Evolutionary conservation across 2,888 invertebrate genomes (phyloP).

Genomic region (Neria commutata): DNA sequence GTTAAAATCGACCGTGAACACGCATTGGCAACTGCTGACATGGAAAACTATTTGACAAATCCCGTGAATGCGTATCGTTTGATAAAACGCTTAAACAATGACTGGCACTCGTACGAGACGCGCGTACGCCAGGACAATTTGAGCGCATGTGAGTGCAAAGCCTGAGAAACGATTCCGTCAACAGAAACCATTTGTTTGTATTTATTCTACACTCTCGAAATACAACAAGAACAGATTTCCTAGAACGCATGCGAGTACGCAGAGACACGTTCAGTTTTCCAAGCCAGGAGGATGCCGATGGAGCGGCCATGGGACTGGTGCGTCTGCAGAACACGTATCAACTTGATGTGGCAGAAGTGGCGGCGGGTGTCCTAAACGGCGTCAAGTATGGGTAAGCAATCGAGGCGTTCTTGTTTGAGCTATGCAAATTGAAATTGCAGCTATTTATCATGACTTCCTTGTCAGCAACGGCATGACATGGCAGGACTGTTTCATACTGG

Average conservation of each 20-base stretch:
- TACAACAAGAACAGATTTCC: conserved; percentile 69
- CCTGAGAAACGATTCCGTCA: neutral
- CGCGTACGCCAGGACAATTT: conserved; percentile 72
- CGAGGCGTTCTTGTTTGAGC: neutral
- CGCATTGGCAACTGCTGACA: conserved; percentile 75
- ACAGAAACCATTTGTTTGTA: neutral
- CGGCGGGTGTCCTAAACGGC: conserved; percentile 83
- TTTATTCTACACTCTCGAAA: too few relatives aligned
- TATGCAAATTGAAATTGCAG: too few relatives aligned
- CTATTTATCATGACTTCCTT: too few relatives aligned
- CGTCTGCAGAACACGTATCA: conserved; percentile 93
- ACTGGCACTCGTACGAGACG: conserved; percentile 82
- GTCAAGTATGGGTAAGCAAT: conserved; percentile 72
- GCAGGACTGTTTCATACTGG: conserved; percentile 93
- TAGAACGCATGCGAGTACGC: conserved; percentile 74
- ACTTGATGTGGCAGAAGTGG: conserved; percentile 83
- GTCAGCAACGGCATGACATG: conserved; percentile 74
- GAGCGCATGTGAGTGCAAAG: conserved; percentile 54
- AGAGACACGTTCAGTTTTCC: conserved; percentile 81
- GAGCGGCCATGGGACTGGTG: conserved; percentile 91
- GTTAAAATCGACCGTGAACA: conserved; percentile 76
- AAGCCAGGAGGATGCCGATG: conserved; percentile 88
- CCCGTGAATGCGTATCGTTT: conserved; percentile 93
- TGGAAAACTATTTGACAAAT: conserved; percentile 82
- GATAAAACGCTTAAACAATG: conserved; percentile 89